Evolutionary conservation across 1,140 invertebrate genomes (phyloP), one percentile per base, ranked within the genome.

Genomic region (Cydia pomonella): DNA sequence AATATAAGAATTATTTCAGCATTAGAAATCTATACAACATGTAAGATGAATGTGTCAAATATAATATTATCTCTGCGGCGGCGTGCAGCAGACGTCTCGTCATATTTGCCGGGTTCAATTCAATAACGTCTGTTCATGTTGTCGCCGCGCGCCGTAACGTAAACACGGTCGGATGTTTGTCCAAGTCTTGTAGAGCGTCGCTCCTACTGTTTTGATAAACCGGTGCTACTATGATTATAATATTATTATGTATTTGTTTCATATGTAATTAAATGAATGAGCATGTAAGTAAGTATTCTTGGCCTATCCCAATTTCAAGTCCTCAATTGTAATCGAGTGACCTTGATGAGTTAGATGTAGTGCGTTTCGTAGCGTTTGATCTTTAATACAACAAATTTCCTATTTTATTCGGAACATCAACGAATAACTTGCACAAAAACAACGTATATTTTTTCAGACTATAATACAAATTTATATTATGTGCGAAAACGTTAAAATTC

Each of bases 61-160:
- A 64, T 13, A 13, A 29, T 64, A 64, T 64, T 29, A 29, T 64
- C 25, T 23, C n/a, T n/a, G n/a, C 62, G 44, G 25, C 62, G 21
- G 62, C 62, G 23, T 25, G 62, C 25, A 21, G 25, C 63, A 29
- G 27, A 66, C 25, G 25, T 29, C 25, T 27, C 0, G 21, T 29
- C 29, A n/a, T 69, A 29, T 69, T 69, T 66, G 63, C 63, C 29
- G 27, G n/a, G 18, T 41, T 38, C 64, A 38, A 69, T 69, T 38
- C 27, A 69, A 69, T 69, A 59, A 59, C n/a, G n/a, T 69, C 64
- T 38, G 63, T 38, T 33, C 33, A 38, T 33, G 29, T 33, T 4
- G 29, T 41, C 38, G n/a, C n/a, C n/a, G n/a, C 10, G 7, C 6
- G 3, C 10, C 38, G 38, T 41, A 41, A 7, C 41, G 41, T 44